Percentiles rank a stretch among this genome's conserved stretches.
phyloP scores from a whole-genome alignment of 2,888 invertebrate species.

The Heliconius ismenius region DNA sequence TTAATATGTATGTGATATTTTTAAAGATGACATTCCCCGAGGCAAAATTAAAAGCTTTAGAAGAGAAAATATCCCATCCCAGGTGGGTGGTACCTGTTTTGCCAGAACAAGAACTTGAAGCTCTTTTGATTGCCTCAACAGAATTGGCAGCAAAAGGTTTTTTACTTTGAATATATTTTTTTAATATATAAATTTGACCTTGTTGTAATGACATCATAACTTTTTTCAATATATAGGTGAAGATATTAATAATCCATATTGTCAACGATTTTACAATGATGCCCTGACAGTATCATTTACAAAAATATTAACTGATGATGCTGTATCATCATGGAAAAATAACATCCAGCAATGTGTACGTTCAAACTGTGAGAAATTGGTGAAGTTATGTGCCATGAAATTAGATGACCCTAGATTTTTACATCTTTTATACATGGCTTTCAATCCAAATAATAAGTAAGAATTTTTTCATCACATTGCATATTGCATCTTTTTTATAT shows the following conservation, averaged over 20 bases:
- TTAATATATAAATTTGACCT: slow-evolving; percentile 13
- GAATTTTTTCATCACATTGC: slow-evolving; percentile 48
- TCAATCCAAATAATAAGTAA: slow-evolving; percentile 97
- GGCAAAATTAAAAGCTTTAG: slow-evolving; percentile 91
- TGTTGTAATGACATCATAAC: slow-evolving; percentile 5
- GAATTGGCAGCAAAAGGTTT: slow-evolving; percentile 91
- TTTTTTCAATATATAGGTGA: slow-evolving; percentile 81
- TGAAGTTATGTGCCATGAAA: slow-evolving; percentile 96
- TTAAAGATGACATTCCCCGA: slow-evolving; percentile 87
- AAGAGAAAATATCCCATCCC: slow-evolving; percentile 97
- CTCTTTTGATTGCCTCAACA: slow-evolving; percentile 93
- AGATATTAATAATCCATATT: slow-evolving; percentile 93
- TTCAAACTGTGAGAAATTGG: slow-evolving; percentile 94
- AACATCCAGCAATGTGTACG: slow-evolving; percentile 98
- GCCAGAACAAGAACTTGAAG: slow-evolving; percentile 97
- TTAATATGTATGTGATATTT: slow-evolving; percentile 15
- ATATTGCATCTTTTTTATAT: neutral
- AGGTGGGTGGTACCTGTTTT: slow-evolving; percentile 98
- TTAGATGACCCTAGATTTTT: slow-evolving; percentile 96
- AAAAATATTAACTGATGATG: slow-evolving; percentile 98
- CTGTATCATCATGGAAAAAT: slow-evolving; percentile 98
- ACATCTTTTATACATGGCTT: slow-evolving; percentile 94
- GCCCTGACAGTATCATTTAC: slow-evolving; percentile 96
- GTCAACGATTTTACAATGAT: slow-evolving; percentile 97
- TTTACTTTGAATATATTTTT: slow-evolving; percentile 23